Base-by-base conservation (phyloP, 2,113 vertebrate genomes). In the Epinephelus moara region DNA sequence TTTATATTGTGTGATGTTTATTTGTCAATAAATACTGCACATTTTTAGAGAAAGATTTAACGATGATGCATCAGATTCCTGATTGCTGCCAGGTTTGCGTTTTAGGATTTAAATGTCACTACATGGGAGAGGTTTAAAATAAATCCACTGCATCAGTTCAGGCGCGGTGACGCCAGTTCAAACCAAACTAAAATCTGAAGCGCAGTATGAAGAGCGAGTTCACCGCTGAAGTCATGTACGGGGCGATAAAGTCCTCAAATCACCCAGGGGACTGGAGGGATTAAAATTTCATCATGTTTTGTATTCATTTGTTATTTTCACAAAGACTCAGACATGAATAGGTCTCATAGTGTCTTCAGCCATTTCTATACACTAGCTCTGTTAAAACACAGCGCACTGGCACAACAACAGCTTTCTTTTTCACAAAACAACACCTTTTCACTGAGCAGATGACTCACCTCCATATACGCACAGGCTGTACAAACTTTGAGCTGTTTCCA, bases 271-370 rank as follows among this genome's bases (percentile, higher is more conserved):
- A 59, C 19, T 9, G n/a, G 13, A 55, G 78, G 59, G 63, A 87
- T 83, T 75, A 75, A 80, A 77, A 75, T 70, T 50, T 30, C 23
- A 81, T 67, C 52, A 55, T 27, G 64, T 80, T 64, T 72, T 57
- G 53, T 33, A 70, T 67, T 69, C 52, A 55, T 60, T 79, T 69
- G 49, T 74, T 45, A 49, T 86, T 76, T 68, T 23, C 25, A 33
- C 23, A 40, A 45, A 74, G 55, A 30, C 40, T 61, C 2, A 6
- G 9, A 67, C 42, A 47, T 33, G 30, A 72, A 66, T 18, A 63
- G 7, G 53, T 52, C 17, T 61, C 27, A 23, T 12, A 45, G 15
- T 27, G 42, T 63, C 23, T 19, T 61, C 49, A n/a, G 12, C 4
- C 6, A 7, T 69, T 68, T 64, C 40, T 25, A 40, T 37, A 49